Base-by-base conservation (phyloP, 2,113 vertebrate genomes). In the Macaca nemestrina region DNA sequence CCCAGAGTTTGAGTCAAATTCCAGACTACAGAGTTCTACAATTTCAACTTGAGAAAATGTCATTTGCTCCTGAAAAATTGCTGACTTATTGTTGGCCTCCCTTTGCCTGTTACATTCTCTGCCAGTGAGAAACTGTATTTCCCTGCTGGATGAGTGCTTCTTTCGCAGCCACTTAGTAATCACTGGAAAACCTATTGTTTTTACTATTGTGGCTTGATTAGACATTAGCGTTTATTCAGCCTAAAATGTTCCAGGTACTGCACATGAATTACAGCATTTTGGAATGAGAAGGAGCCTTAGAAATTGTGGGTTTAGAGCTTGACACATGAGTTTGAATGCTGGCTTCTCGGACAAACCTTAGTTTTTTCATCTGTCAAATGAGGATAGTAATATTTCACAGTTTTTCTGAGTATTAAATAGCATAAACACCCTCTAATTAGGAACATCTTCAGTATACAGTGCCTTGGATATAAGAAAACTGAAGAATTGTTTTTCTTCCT, bases 171-270 rank as follows among this genome's bases (percentile, higher is more conserved):
- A 55, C 83, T 93, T 80, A 84, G 55, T 32, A 92, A 93, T 92
- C 94, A 82, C 88, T n/a, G 45, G 92, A n/a, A 35, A 59, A 18
- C 40, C 50, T 81, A n/a, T 95, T 85, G 80, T 78, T 64, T 93
- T 92, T 6, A 55, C 48, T 72, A 23, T 25, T 3, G 14, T 40
- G 25, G n/a, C 67, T 73, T 27, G 73, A 90, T 87, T 81, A 85
- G 32, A 79, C 68, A n/a, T 61, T 67, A 75, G 40, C 81, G 68
- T 48, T 82, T 38, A 13, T 80, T 88, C 50, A 61, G 35, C n/a
- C 84, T 76, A 35, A 61, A 64, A n/a, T 38, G 27, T 92, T 89
- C 76, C 48, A 8, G 22, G 35, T 3, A 89, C 40, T 55, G 25
- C 61, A n/a, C 61, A 40, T 30, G 22, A 79, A 92, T 73, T 40